phyloP scores from a whole-genome alignment of 2,888 invertebrate species.

The Cotesia congregata region DNA sequence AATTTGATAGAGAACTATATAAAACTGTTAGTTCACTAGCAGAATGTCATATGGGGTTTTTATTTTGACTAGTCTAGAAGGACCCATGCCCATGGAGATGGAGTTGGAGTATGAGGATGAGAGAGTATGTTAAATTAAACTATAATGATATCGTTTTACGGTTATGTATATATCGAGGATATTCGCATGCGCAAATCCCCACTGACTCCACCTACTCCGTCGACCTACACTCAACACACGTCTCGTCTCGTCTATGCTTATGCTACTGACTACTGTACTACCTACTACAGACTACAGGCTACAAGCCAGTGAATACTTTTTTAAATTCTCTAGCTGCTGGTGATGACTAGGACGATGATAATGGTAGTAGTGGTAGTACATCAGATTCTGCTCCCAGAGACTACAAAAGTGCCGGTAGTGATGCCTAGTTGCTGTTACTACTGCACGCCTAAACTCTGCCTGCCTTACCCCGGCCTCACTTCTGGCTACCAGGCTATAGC shows the following conservation, averaged over 20 bases:
- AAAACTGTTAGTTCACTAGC: no score
- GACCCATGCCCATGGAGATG: neutral
- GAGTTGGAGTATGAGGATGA: no score
- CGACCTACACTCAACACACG: constrained; percentile 24
- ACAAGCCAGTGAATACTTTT: neutral
- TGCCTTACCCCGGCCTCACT: constrained; percentile 29
- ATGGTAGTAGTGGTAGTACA: neutral
- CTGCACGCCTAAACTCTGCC: constrained; percentile 16
- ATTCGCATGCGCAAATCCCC: constrained; percentile 50
- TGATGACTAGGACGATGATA: neutral
- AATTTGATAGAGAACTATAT: no score
- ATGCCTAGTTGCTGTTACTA: neutral
- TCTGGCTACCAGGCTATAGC: constrained; percentile 30
- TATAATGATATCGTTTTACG: neutral
- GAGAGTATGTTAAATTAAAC: neutral
- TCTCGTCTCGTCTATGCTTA: constrained; percentile 38
- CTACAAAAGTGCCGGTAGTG: neutral
- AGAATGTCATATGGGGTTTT: neutral
- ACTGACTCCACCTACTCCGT: constrained; percentile 36
- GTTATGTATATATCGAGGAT: constrained; percentile 10
- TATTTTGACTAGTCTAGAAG: neutral
- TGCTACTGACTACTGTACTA: constrained; percentile 25
- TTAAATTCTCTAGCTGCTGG: constrained; percentile 7
- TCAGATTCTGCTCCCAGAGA: constrained; percentile 1
- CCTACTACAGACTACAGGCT: no score